Base-by-base conservation (phyloP, 2,113 vertebrate species). In the Neoarius graeffei region DNA sequence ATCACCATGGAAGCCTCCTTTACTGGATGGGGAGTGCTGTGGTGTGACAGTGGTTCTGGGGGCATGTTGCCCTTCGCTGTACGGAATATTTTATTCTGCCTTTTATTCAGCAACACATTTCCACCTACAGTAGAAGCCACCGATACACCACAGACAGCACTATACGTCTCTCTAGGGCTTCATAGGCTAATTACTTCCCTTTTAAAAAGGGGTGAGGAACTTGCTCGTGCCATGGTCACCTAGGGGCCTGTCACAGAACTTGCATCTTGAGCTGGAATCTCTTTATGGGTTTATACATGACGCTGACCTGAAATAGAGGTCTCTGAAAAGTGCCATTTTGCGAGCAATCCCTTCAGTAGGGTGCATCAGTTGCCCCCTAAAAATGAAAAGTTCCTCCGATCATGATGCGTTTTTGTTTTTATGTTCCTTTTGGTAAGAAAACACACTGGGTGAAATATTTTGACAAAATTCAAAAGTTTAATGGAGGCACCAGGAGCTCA, bases 241-340 rank as follows among this genome's bases (percentile, higher is more conserved):
- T 35, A 59, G 27, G 27, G 59, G 54, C 52, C 81, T 82, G 57
- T 82, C 35, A 81, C 17, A 82, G 81, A 62, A 83, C 23, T 83
- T 52, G 7, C 11, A 83, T 25, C 82, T 83, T 64, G 42, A 52
- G 25, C 23, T 83, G 42, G 11, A 42, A 27, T 50, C 81, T 14
- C 1, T 83, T 42, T 17, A 66, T 9, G 42, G 20, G 35, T 2
- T n/a, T 66, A 20, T 66, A 50, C 8, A 27, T 66, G 11, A 83
- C 25, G 4, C 81, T 42, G 59, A 59, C 19, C 13, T n/a, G 81
- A 66, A 83, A 25, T 6, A 1, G 8, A 7, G 19, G 10, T 50
- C 23, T 64, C 35, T 66, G 27, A 81, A 81, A 59, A 57, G 13
- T 57, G 9, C 5, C 11, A 25, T 52, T 52, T 76, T 76, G 81